A percentile compares a stretch with the other conserved stretches of the same genome.
These are phyloP conservation scores for Octopus bimaculoides DNA, from an alignment of 1,140 invertebrate genomes.

Conservation along the genomic window DNA sequence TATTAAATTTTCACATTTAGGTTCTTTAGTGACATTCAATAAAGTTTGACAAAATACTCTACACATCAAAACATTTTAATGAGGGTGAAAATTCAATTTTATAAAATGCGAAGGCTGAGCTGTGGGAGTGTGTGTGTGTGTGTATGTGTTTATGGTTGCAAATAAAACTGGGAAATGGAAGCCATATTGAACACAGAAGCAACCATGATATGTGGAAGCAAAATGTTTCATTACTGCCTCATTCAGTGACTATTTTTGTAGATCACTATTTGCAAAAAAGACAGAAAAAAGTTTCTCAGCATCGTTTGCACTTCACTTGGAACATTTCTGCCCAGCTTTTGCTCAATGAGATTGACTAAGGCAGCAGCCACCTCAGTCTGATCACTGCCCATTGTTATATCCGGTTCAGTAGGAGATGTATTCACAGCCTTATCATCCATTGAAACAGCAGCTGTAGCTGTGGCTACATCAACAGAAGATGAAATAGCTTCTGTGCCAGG, in stretches of 20 bases:
- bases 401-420: background rate
- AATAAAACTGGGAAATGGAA: no score
- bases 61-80: no score
- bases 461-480: background rate
- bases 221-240: constrained; percentile 27
- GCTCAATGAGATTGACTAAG: constrained; percentile 24
- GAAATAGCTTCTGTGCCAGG: background rate
- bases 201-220: background rate
- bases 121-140: no score
- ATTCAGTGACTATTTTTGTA: constrained; percentile 2
- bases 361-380: constrained; percentile 19
- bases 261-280: constrained; percentile 15
- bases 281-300: constrained; percentile 20
- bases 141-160: no score
- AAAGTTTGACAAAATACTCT: no score
- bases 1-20: no score
- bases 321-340: constrained; percentile 23
- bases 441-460: constrained; percentile 16
- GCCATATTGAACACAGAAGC: no score
- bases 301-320: constrained; percentile 23
- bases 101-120: no score
- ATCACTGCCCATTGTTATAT: background rate
- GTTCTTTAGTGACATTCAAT: no score
- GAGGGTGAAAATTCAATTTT: no score
- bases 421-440: background rate